phyloP scores from a whole-genome alignment of 2,113 vertebrate species.

The Ageneiosus marmoratus region DNA sequence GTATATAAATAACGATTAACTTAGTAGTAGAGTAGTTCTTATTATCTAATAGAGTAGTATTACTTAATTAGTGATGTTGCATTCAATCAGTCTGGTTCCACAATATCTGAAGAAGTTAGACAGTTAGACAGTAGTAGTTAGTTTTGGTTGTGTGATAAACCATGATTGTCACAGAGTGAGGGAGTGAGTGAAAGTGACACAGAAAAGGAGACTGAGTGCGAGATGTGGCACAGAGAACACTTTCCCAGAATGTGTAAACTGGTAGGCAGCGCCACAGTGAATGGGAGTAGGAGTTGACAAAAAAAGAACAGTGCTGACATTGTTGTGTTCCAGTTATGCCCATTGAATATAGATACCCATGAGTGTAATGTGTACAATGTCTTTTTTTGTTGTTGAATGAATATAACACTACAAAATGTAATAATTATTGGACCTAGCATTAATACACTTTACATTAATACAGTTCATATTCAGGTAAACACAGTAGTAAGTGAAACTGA shows the following conservation, averaged over 20 bases:
- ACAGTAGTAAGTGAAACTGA: too few relatives aligned
- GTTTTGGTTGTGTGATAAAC: constrained; percentile 7
- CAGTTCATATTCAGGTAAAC: neutral
- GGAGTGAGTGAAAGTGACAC: constrained; percentile 11
- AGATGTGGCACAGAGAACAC: constrained; percentile 15
- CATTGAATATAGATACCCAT: constrained; percentile 2
- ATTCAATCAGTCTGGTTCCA: neutral
- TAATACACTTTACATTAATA: neutral
- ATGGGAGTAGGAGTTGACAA: constrained; percentile 22
- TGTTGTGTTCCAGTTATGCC: constrained; percentile 7
- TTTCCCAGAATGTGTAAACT: constrained; percentile 30
- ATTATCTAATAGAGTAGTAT: too few relatives aligned
- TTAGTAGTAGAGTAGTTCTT: neutral
- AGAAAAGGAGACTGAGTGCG: constrained; percentile 6
- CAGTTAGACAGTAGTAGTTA: neutral
- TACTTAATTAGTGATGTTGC: neutral
- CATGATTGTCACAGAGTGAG: neutral
- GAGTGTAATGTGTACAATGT: constrained; percentile 8
- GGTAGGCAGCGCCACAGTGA: constrained; percentile 21
- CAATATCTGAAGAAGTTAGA: neutral
- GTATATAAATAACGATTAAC: too few relatives aligned
- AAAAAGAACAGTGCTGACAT: constrained; percentile 18
- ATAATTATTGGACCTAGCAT: neutral
- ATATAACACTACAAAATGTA: neutral
- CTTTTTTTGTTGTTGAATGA: neutral